Evolutionary conservation across 2,113 vertebrate species (phyloP).

Genomic region (Nothoprocta pentlandii): DNA sequence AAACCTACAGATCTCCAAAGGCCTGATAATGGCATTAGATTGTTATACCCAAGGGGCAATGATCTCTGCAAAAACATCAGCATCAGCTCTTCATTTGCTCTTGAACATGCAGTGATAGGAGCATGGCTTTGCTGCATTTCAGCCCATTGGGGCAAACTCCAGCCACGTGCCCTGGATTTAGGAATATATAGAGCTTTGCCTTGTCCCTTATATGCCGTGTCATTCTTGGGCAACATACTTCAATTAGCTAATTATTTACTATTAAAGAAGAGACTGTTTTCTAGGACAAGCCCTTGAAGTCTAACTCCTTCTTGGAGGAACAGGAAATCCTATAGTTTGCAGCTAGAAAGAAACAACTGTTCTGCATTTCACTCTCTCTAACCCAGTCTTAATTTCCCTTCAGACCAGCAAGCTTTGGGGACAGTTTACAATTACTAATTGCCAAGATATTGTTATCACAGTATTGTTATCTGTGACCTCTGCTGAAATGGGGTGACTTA

Average conservation of each 20-base stretch:
- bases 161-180: not conserved
- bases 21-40: not conserved
- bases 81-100: not conserved
- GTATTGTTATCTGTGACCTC: not conserved
- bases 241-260: not conserved
- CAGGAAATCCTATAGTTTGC: not conserved
- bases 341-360: rapidly evolving
- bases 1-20: not conserved
- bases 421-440: not conserved
- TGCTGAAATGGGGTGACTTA: not conserved
- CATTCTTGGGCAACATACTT: not conserved
- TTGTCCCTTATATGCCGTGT: not conserved
- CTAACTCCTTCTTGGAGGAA: not conserved
- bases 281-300: not conserved
- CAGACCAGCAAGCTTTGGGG: not conserved
- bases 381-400: not conserved
- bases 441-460: not conserved
- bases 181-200: not conserved
- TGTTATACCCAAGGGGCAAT: not conserved
- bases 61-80: not conserved
- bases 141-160: not conserved
- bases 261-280: not conserved
- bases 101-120: not conserved
- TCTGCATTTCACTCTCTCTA: not conserved
- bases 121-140: not conserved